Percentiles rank a stretch among this genome's conserved stretches.
These are phyloP conservation scores for Agonopterix arenella DNA, from an alignment of 2,888 invertebrate species.

Conservation along the genomic window DNA sequence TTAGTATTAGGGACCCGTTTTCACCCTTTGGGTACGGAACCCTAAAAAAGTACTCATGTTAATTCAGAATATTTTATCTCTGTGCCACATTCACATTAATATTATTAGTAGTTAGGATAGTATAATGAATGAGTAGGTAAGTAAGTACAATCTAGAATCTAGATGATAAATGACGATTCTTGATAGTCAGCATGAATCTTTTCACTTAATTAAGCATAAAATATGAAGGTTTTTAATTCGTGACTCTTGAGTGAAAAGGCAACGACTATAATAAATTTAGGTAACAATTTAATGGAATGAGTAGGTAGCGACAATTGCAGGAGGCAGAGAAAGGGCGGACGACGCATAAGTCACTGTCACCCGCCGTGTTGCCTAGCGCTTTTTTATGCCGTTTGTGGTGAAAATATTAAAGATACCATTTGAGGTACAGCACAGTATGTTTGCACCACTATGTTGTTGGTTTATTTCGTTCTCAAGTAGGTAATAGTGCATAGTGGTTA, in stretches of 20 bases:
- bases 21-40: no score
- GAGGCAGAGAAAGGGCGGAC: constrained; percentile 52
- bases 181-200: not conserved
- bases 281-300: constrained; percentile 47
- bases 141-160: not conserved
- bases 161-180: not conserved
- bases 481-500: no score
- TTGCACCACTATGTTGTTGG: no score
- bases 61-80: no score
- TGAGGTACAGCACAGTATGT: no score
- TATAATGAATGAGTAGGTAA: not conserved
- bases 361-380: constrained; percentile 40
- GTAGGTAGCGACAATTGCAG: constrained; percentile 46
- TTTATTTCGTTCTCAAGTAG: no score
- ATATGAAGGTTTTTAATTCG: constrained; percentile 3
- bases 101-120: not conserved
- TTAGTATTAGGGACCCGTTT: no score
- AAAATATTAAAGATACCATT: not conserved
- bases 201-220: constrained; percentile 1
- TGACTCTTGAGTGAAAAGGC: constrained; percentile 5
- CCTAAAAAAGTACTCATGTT: no score
- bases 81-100: no score
- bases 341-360: constrained; percentile 70
- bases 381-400: constrained; percentile 38
- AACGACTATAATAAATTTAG: constrained; percentile 24